Conservation (phyloP, 2,888 invertebrate species). For the Aplocera efformata region DNA sequence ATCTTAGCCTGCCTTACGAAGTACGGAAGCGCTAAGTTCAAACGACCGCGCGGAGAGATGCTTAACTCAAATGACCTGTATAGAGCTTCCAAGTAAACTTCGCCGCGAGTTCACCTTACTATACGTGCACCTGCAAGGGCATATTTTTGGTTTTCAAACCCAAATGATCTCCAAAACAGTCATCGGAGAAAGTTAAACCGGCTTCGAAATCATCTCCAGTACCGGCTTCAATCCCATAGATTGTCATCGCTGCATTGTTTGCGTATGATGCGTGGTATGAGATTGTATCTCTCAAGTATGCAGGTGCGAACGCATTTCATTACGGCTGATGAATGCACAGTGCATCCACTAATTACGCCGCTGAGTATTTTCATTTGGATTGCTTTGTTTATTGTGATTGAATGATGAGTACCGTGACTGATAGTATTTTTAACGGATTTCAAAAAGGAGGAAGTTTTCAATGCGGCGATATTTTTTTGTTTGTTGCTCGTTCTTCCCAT, state of each 20-base stretch:
- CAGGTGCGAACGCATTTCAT: slow-evolving; percentile 39
- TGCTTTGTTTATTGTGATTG: slow-evolving; percentile 10
- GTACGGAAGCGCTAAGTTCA: too few species aligned
- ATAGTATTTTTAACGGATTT: neutral
- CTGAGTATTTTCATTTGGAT: slow-evolving; percentile 6
- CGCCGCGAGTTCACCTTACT: too few species aligned
- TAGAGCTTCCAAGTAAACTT: too few species aligned
- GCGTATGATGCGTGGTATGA: slow-evolving; percentile 29
- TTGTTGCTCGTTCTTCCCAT: too few species aligned
- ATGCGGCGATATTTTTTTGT: too few species aligned
- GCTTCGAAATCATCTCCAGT: neutral
- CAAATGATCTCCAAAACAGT: too few species aligned
- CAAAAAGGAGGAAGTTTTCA: too few species aligned
- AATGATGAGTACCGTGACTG: slow-evolving; percentile 1
- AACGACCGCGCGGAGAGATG: too few species aligned
- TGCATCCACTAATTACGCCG: slow-evolving; percentile 6
- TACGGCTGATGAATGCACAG: slow-evolving; percentile 24
- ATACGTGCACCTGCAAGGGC: too few species aligned
- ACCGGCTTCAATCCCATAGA: slow-evolving; percentile 11
- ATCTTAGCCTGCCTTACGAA: too few species aligned
- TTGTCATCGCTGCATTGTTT: slow-evolving; percentile 36
- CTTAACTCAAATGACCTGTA: too few species aligned
- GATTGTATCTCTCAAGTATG: slow-evolving; percentile 38
- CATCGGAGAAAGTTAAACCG: slow-evolving; percentile 6
- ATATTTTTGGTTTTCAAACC: slow-evolving; percentile 10